Evolutionary conservation across 2,797 vertebrate species (phyloP).

Genomic region (Lepidocolaptes lacrymiger): DNA sequence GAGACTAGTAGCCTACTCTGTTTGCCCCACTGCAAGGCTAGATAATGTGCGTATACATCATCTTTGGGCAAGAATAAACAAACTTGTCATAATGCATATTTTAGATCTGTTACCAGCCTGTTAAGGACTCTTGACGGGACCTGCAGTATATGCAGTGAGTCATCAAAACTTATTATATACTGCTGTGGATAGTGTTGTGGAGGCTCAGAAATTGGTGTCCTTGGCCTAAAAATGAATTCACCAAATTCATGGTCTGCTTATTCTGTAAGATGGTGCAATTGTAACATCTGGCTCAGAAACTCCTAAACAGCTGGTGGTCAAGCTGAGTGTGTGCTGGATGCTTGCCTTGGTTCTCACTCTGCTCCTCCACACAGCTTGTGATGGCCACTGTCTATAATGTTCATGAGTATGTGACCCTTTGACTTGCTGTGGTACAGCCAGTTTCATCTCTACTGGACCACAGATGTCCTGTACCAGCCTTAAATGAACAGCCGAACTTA

Average conservation of each 20-base stretch:
- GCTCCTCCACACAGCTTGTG: neutral
- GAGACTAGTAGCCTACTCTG: neutral
- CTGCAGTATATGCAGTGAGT: neutral
- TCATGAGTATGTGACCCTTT: rapidly evolving
- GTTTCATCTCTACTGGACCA: neutral
- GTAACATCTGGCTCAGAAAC: neutral
- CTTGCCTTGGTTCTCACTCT: neutral
- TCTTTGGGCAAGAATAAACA: neutral
- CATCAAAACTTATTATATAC: neutral
- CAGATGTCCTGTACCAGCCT: neutral
- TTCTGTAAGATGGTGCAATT: neutral
- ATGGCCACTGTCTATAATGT: neutral
- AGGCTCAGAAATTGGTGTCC: neutral
- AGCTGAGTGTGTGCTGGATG: neutral
- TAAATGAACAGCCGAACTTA: neutral
- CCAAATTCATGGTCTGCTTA: neutral
- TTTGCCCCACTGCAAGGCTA: neutral
- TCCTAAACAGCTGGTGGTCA: neutral
- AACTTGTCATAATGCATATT: neutral
- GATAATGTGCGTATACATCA: neutral
- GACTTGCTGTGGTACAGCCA: neutral
- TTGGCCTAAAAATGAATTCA: neutral
- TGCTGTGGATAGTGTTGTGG: neutral
- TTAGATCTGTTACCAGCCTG: neutral
- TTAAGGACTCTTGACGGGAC: neutral